phyloP scores from a whole-genome alignment of 64 coral and sea anemone genomes.

The Astreopora myriophthalma region DNA sequence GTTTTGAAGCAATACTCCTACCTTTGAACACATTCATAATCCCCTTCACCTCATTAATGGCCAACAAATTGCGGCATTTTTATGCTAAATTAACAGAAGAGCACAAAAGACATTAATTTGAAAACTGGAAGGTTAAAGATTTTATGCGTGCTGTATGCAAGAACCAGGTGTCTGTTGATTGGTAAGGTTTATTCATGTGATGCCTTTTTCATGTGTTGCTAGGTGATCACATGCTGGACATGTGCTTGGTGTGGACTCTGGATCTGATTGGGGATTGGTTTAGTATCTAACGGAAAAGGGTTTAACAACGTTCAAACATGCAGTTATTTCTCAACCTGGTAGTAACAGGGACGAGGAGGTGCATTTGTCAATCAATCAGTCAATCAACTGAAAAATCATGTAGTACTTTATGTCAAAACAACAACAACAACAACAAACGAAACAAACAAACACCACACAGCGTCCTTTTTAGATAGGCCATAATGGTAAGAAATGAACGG shows the following conservation, averaged over 20 bases:
- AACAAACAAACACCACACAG: no score
- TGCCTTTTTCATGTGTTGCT: background rate
- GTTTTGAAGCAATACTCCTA: background rate
- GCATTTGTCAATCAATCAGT: no score
- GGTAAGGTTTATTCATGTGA: background rate
- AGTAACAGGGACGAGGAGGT: no score
- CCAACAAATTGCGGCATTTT: constrained; percentile 58
- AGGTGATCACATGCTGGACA: constrained; percentile 9
- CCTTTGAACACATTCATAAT: constrained; percentile 3
- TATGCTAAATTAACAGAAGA: constrained; percentile 20
- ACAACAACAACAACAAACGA: no score
- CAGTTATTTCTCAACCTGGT: no score
- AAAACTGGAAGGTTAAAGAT: background rate
- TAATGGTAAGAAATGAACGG: no score
- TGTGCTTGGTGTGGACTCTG: constrained; percentile 25
- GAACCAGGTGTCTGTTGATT: background rate
- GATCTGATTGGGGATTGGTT: background rate
- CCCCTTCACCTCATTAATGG: constrained; percentile 26
- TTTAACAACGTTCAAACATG: no score
- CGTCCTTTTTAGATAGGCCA: no score
- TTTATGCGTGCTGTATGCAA: background rate
- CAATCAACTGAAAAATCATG: no score
- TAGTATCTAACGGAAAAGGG: background rate
- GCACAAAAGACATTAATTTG: constrained; percentile 17
- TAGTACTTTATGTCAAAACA: no score